Percentiles rank a stretch among this genome's conserved stretches.
Conservation (phyloP, 1,140 invertebrate genomes). For the Drosophila subobscura region DNA sequence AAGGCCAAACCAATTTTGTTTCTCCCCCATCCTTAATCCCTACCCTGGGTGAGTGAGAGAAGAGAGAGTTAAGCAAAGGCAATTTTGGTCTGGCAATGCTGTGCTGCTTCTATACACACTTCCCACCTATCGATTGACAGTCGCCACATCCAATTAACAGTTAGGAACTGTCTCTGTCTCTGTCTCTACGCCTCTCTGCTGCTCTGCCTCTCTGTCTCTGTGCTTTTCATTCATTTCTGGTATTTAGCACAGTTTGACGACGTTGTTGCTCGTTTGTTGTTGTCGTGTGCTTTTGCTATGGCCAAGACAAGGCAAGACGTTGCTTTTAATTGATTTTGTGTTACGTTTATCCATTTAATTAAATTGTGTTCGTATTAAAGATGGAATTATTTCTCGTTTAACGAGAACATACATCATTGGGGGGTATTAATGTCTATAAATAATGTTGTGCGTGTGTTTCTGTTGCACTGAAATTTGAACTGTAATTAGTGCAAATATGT, state of each 20-base stretch:
- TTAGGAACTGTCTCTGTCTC: slow-evolving; percentile 38
- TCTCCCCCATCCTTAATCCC: slow-evolving; percentile 29
- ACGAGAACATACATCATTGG: too few relatives aligned
- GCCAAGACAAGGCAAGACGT: slow-evolving; percentile 26
- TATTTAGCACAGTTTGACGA: slow-evolving; percentile 55
- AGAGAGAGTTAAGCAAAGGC: background rate
- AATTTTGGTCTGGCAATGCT: background rate
- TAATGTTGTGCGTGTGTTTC: too few relatives aligned
- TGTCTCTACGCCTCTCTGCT: background rate
- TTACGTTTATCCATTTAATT: slow-evolving; percentile 53
- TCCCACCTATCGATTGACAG: slow-evolving; percentile 60
- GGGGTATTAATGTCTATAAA: too few relatives aligned
- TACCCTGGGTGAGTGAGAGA: background rate
- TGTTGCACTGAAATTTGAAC: too few relatives aligned
- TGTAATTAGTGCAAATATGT: too few relatives aligned
- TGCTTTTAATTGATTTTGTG: slow-evolving; percentile 50
- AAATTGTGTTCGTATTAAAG: slow-evolving; percentile 7
- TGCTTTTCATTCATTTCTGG: slow-evolving; percentile 47
- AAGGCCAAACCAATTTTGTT: slow-evolving; percentile 29
- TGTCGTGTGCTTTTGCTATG: slow-evolving; percentile 9
- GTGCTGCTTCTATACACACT: slow-evolving; percentile 18
- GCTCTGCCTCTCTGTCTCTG: background rate
- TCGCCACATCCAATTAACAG: slow-evolving; percentile 61
- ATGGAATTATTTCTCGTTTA: slow-evolving; percentile 27
- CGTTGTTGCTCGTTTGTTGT: slow-evolving; percentile 9